Evolutionary conservation across 2,113 vertebrate species (phyloP).

Genomic region (Toxotes jaculatrix): DNA sequence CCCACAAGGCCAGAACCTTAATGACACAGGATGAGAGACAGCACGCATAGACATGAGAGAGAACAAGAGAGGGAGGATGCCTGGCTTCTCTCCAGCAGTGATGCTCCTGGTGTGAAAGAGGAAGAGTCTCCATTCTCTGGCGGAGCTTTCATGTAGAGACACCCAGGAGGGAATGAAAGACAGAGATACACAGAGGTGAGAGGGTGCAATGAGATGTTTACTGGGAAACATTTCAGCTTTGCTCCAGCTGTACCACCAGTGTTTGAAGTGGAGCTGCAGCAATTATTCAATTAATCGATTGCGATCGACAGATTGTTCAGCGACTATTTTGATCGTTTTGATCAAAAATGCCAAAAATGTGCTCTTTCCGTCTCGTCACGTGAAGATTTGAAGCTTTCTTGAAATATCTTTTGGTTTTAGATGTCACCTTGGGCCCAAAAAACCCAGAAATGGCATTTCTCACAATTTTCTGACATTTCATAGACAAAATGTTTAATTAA

Average conservation of each 20-base stretch:
- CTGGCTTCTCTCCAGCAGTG: constrained; percentile 63
- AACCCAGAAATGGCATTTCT: not conserved
- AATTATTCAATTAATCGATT: not conserved
- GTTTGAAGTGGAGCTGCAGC: constrained; percentile 42
- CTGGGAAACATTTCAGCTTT: constrained; percentile 39
- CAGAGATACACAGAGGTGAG: constrained; percentile 57
- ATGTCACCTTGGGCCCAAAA: not conserved
- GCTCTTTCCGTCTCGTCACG: not conserved
- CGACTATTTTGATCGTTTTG: not conserved
- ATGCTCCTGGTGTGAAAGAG: constrained; percentile 71
- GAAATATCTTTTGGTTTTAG: not conserved
- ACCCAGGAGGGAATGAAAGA: constrained; percentile 57
- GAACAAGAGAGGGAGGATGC: constrained; percentile 15
- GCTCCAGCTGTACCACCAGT: constrained; percentile 22
- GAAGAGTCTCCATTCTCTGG: constrained; percentile 64
- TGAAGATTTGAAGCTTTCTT: not conserved
- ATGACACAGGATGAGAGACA: constrained; percentile 28
- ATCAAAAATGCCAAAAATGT: not conserved
- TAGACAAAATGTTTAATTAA: not conserved
- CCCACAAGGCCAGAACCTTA: constrained; percentile 5
- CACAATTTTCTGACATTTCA: not conserved
- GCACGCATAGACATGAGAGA: constrained; percentile 17
- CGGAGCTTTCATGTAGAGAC: constrained; percentile 65
- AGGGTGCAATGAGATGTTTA: constrained; percentile 52
- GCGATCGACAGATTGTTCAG: not conserved